These are phyloP conservation scores for Ceratosolen fusciceps DNA, from an alignment of 1,140 invertebrate species.

Conservation along the genomic window DNA sequence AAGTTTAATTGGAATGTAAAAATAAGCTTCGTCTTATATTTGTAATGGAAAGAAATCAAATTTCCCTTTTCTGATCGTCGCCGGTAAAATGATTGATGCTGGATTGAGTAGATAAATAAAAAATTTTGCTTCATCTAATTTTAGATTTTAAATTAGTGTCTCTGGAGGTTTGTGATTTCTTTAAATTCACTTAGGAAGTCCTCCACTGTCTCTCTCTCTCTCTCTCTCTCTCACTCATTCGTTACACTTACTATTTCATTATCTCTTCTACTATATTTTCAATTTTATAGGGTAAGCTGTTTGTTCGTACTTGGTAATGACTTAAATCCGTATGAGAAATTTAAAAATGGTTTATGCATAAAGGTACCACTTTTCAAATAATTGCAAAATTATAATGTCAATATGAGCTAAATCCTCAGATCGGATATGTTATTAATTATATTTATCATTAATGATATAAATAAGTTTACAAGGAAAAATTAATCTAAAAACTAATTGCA, in stretches of 20 bases:
- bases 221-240: neutral
- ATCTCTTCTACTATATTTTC: too few relatives aligned
- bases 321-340: too few relatives aligned
- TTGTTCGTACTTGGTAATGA: neutral
- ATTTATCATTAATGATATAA: too few relatives aligned
- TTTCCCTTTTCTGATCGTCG: neutral
- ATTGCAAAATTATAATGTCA: too few relatives aligned
- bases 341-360: neutral
- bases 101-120: neutral
- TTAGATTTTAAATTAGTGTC: constrained; percentile 21
- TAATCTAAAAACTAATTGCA: too few relatives aligned
- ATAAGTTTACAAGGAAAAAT: too few relatives aligned
- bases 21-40: neutral
- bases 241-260: too few relatives aligned
- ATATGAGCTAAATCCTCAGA: too few relatives aligned
- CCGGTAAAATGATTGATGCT: neutral
- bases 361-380: too few relatives aligned
- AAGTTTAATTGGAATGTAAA: neutral
- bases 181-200: constrained; percentile 18
- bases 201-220: neutral
- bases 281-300: neutral
- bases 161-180: neutral
- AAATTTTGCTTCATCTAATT: constrained; percentile 34
- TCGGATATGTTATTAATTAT: too few relatives aligned
- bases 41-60: neutral